phyloP scores from a whole-genome alignment of 2,113 vertebrate genomes.

The Ramphastos sulfuratus region DNA sequence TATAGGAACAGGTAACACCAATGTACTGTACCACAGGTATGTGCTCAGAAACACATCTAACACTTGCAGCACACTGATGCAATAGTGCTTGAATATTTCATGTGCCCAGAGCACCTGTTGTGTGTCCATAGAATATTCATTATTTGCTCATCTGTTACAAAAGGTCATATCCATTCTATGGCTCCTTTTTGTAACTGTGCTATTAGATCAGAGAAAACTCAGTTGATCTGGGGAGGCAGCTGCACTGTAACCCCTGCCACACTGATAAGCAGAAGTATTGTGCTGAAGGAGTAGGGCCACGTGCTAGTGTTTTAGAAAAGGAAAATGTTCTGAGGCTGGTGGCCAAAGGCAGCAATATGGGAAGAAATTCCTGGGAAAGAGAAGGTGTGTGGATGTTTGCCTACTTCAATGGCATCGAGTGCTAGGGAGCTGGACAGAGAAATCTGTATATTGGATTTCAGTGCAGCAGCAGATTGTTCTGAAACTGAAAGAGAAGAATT shows the following conservation, averaged over 20 bases:
- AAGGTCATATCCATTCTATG: not conserved
- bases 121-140: not conserved
- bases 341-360: not conserved
- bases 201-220: not conserved
- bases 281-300: not conserved
- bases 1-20: not conserved
- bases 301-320: not conserved
- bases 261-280: not conserved
- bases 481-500: not conserved
- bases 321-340: not conserved
- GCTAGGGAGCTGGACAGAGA: not conserved
- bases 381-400: not conserved
- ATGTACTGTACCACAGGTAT: not conserved
- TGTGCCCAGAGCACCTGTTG: not conserved
- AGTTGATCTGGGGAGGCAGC: not conserved
- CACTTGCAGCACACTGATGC: not conserved
- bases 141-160: not conserved
- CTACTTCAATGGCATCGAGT: not conserved
- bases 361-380: not conserved
- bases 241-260: not conserved
- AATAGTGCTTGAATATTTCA: not conserved
- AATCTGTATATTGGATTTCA: slow-evolving; percentile 4
- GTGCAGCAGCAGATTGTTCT: not conserved
- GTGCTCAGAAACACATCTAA: not conserved
- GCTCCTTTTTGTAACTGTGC: not conserved